Conservation (phyloP, 2,113 vertebrate species). For the Glaucidium brasilianum region DNA sequence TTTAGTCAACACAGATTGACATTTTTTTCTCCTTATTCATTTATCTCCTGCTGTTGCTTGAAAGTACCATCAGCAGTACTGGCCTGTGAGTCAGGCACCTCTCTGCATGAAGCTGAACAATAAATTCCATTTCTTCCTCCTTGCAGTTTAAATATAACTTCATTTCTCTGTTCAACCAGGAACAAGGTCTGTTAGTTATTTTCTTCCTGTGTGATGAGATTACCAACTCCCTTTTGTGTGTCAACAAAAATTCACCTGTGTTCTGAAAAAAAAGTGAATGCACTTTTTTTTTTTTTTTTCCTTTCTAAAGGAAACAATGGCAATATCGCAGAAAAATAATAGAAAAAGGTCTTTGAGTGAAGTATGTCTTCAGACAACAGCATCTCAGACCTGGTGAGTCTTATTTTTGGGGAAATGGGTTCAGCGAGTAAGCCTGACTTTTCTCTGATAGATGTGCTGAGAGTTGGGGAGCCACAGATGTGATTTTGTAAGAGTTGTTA, state of each 20-base stretch:
- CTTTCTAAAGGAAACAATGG: neutral
- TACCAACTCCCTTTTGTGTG: neutral
- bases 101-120: conserved; percentile 50
- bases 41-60: conserved; percentile 53
- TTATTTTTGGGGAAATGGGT: neutral
- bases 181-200: neutral
- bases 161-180: neutral
- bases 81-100: conserved; percentile 46
- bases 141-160: conserved; percentile 33
- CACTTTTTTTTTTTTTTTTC: neutral
- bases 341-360: neutral
- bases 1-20: conserved; percentile 18
- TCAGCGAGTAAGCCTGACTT: accelerated
- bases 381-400: neutral
- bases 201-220: neutral
- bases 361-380: neutral
- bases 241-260: neutral
- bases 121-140: conserved; percentile 47
- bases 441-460: neutral
- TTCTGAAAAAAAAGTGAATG: neutral
- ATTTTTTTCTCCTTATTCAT: conserved; percentile 6
- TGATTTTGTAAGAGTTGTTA: neutral
- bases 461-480: neutral
- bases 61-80: neutral
- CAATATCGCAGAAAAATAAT: neutral